phyloP scores from a whole-genome alignment of 2,797 vertebrate species.

The Acanthopagrus latus region DNA sequence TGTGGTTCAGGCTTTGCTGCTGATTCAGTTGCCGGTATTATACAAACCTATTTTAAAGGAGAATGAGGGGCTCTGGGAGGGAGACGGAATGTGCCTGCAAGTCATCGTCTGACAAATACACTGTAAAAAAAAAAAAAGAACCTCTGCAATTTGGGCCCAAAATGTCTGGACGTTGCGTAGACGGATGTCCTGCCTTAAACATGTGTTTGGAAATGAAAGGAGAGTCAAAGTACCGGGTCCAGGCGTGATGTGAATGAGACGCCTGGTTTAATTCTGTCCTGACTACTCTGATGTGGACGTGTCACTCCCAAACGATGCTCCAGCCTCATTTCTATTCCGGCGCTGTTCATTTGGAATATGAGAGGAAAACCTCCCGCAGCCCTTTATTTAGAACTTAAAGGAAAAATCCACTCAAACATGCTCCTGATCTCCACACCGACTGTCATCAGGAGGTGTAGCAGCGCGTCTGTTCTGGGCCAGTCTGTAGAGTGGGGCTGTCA shows the following conservation, averaged over 20 bases:
- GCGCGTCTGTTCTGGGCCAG: not conserved
- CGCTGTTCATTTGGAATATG: conserved; percentile 10
- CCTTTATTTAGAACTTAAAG: conserved; percentile 43
- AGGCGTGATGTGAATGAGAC: conserved; percentile 19
- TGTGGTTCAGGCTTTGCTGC: conserved; percentile 91
- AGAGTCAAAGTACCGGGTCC: not conserved
- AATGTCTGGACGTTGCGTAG: conserved; percentile 2
- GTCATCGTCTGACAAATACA: conserved; percentile 40
- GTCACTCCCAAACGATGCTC: not conserved
- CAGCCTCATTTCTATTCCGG: conserved; percentile 20
- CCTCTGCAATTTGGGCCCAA: conserved; percentile 24
- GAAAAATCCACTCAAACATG: conserved; percentile 45
- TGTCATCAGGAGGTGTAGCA: not conserved
- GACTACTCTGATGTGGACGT: conserved; percentile 16
- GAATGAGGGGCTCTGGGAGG: conserved; percentile 63
- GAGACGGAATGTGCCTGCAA: conserved; percentile 17
- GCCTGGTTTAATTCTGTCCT: conserved; percentile 11
- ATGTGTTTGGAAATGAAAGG: conserved; percentile 9
- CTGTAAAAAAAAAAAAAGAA: conserved; percentile 37
- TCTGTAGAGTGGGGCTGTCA: not conserved
- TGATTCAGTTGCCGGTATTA: conserved; percentile 88
- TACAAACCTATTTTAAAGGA: conserved; percentile 74
- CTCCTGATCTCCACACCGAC: not conserved
- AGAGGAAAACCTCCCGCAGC: conserved; percentile 34
- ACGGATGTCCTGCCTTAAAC: conserved; percentile 33